Evolutionary conservation across 2,888 invertebrate genomes (phyloP), one percentile per base, ranked within the genome.

Genomic region (Artemia sinica): DNA sequence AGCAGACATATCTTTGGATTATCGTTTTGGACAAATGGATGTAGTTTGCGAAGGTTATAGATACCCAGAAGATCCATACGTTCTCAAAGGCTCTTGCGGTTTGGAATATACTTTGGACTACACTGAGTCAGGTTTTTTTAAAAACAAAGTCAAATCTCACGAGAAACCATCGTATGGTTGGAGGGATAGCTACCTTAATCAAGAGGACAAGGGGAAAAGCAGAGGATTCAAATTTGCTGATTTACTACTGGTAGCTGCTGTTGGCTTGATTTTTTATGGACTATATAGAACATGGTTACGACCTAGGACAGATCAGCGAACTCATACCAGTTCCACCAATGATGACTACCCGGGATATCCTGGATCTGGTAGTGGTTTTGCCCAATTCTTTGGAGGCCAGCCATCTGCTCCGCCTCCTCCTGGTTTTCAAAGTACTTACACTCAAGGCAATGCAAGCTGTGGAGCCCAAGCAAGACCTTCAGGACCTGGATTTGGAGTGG

Each of bases 1-100:
- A 69, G 72, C 76, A 9, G 77, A 82, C 69, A 79, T 82, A 79
- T 78, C 79, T 73, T 78, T 78, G 72, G 76, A 74, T 12, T 79
- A 77, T 72, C 74, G 77, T 68, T 82, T 81, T 74, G 81, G 80
- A 2, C 72, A 75, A 68, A 75, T 83, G 11, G 76, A 78, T 63
- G 82, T 83, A 8, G 74, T 77, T 1, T 83, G 83, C 75, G 83
- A 83, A 75, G 83, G 83, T 9, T 84, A 81, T 74, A 80, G 80
- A 71, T 78, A 81, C 74, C 79, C 82, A 2, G 80, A 82, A 69
- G 83, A 83, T 73, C 80, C 80, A 0, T 82, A 80, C 72, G 76
- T 84, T 69, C 75, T 83, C 58, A 76, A 75, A 71, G 83, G 82
- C 14, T 83, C 83, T 6, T 83, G 83, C 76, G 82, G 82, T 41